Evolutionary conservation across 2,797 vertebrate genomes (phyloP).

Genomic region (Danio albolineatus): DNA sequence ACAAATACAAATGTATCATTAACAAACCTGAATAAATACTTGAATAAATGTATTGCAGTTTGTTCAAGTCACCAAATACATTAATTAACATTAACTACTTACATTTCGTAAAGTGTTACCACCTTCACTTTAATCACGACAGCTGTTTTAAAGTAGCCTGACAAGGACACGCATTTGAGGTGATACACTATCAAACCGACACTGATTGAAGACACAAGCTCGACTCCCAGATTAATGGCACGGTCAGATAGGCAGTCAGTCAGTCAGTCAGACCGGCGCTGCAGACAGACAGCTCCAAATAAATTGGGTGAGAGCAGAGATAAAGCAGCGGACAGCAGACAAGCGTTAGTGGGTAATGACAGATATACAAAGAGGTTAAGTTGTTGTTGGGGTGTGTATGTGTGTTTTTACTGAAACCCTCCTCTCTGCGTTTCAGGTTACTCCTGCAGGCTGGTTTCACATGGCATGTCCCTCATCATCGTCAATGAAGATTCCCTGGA

Average conservation of each 20-base stretch:
- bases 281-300: conserved; percentile 17
- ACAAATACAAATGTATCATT: no score
- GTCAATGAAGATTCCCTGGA: conserved; percentile 97
- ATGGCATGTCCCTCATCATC: conserved; percentile 96
- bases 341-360: conserved; percentile 38
- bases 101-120: no score
- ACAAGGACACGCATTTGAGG: not conserved
- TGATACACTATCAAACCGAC: conserved; percentile 1
- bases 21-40: no score
- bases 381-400: conserved; percentile 41
- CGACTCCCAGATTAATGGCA: not conserved
- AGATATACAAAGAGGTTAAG: conserved; percentile 49
- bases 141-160: not conserved
- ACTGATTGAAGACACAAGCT: conserved; percentile 5
- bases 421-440: conserved; percentile 82
- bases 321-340: conserved; percentile 40
- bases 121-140: not conserved
- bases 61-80: no score
- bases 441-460: conserved; percentile 93
- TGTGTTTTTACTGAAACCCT: conserved; percentile 31
- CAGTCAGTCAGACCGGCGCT: conserved; percentile 15
- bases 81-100: no score
- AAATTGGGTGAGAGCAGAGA: conserved; percentile 37
- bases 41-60: no score
- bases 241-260: conserved; percentile 19